These are phyloP conservation scores for Edolisoma coerulescens DNA, from an alignment of 2,113 vertebrate genomes.

Conservation along the genomic window DNA sequence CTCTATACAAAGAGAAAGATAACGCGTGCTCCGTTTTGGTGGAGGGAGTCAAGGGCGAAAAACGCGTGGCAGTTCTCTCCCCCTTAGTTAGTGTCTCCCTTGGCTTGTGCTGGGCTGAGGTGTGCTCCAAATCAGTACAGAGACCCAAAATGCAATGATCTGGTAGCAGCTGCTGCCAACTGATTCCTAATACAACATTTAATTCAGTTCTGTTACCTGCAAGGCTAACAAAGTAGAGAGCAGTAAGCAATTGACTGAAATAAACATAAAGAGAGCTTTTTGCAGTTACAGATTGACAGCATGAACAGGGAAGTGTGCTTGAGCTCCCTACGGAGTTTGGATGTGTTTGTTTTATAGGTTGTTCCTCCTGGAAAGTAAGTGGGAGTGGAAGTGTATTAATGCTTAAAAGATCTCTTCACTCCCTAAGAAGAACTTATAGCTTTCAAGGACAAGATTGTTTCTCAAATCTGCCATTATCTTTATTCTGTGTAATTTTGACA, in stretches of 20 bases:
- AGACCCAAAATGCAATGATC: background rate
- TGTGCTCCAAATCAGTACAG: background rate
- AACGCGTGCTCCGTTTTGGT: rapidly evolving
- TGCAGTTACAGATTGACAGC: background rate
- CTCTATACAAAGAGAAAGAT: background rate
- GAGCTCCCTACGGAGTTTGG: background rate
- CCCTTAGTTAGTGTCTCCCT: background rate
- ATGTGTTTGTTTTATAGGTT: conserved; percentile 8
- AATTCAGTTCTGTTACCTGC: background rate
- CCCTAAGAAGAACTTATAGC: background rate
- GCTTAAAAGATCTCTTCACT: background rate
- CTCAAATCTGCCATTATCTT: background rate
- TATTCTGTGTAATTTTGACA: background rate
- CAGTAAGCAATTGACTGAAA: background rate
- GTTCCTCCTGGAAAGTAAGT: background rate
- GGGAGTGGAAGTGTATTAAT: background rate
- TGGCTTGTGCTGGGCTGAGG: background rate
- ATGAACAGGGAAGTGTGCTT: background rate
- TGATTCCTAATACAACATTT: background rate
- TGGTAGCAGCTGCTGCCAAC: background rate
- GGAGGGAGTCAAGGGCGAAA: background rate
- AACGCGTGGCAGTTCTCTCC: rapidly evolving
- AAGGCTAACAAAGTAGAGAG: background rate
- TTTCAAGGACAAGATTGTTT: background rate
- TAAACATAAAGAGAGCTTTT: background rate